Percentiles rank a stretch among this genome's conserved stretches.
These are phyloP conservation scores for Calosoma granatense DNA, from an alignment of 1,140 invertebrate genomes.

Conservation along the genomic window DNA sequence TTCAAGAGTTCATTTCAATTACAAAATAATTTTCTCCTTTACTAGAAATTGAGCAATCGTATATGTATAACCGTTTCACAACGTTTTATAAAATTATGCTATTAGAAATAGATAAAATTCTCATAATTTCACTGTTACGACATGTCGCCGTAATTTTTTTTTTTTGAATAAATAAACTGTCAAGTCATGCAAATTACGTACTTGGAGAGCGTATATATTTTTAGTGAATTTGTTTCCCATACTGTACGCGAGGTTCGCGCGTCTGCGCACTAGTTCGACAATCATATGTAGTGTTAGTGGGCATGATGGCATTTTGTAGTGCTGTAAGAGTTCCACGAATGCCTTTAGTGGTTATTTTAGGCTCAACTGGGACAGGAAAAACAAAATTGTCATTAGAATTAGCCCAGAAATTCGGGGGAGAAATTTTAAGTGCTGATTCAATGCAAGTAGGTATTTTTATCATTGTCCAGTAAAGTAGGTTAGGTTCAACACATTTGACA, in stretches of 20 bases:
- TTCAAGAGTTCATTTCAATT: no score
- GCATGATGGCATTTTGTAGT: neutral
- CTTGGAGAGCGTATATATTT: no score
- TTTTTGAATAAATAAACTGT: no score
- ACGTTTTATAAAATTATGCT: no score
- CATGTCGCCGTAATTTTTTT: no score
- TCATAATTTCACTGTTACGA: no score
- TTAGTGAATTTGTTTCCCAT: no score
- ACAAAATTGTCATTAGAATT: slow-evolving; percentile 91
- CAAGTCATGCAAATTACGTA: no score
- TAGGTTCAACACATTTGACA: slow-evolving; percentile 1
- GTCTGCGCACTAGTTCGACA: neutral
- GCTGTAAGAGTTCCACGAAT: slow-evolving; percentile 23
- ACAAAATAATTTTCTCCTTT: no score
- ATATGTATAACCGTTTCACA: no score
- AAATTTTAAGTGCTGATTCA: slow-evolving; percentile 84
- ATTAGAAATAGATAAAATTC: no score
- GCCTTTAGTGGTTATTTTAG: slow-evolving; percentile 82
- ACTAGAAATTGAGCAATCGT: no score
- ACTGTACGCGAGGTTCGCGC: neutral
- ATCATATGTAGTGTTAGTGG: neutral
- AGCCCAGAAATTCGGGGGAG: slow-evolving; percentile 77
- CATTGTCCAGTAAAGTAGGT: neutral
- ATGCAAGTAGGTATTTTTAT: slow-evolving; percentile 74
- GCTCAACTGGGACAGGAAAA: slow-evolving; percentile 94